Conservation (phyloP, 2,888 invertebrate genomes). For the Cylloceria caligata region DNA sequence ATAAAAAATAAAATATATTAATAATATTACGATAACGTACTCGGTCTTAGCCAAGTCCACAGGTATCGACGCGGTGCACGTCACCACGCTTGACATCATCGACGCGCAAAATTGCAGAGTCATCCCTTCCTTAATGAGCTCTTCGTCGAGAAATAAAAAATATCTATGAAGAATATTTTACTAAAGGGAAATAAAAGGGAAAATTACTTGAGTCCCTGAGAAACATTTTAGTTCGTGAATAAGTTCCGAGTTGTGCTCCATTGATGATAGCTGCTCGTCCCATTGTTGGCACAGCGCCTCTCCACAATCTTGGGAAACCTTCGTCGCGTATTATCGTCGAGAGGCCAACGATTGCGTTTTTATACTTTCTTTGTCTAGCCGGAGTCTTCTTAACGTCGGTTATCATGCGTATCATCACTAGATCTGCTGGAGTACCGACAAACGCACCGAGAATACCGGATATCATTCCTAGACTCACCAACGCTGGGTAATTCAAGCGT, state of each 20-base stretch:
- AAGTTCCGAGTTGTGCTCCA: conserved; percentile 88
- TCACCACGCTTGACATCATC: conserved; percentile 88
- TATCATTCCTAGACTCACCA: conserved; percentile 85
- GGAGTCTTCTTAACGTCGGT: conserved; percentile 87
- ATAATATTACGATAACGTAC: conserved; percentile 44
- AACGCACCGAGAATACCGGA: conserved; percentile 88
- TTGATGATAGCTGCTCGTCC: conserved; percentile 88
- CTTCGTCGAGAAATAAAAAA: conserved; percentile 51
- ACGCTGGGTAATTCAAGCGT: conserved; percentile 68
- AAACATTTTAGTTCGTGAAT: conserved; percentile 87
- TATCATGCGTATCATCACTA: conserved; percentile 88
- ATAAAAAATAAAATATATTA: too few species aligned
- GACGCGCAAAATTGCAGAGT: conserved; percentile 85
- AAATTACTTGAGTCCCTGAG: conserved; percentile 71
- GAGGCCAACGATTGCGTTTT: conserved; percentile 87
- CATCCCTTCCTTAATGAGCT: conserved; percentile 71
- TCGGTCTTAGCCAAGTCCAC: conserved; percentile 89
- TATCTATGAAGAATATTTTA: background rate
- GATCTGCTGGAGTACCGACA: conserved; percentile 88
- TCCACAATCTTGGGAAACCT: conserved; percentile 87
- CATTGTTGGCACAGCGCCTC: conserved; percentile 85
- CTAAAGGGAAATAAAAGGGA: background rate
- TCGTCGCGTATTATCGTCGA: conserved; percentile 87
- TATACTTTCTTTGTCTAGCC: conserved; percentile 87
- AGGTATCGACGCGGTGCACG: conserved; percentile 88